phyloP scores from a whole-genome alignment of 1,140 invertebrate species.

The Sitodiplosis mosellana region DNA sequence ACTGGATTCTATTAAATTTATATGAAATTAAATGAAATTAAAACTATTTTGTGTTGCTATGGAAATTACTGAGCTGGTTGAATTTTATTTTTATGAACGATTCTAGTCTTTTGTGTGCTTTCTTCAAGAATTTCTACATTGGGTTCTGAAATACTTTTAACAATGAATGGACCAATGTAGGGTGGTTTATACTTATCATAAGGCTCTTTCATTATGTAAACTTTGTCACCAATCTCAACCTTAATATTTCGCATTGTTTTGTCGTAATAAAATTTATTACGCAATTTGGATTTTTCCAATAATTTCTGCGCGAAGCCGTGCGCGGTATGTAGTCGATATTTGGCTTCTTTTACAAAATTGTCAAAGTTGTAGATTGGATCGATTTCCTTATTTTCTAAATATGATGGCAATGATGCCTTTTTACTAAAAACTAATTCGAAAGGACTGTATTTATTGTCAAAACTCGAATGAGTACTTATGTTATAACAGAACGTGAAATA shows the following conservation, averaged over 20 bases:
- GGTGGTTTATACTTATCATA: background rate
- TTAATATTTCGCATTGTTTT: background rate
- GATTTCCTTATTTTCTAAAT: slow-evolving; percentile 2
- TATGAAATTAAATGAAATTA: too few relatives aligned
- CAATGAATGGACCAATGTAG: background rate
- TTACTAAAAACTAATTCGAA: slow-evolving; percentile 8
- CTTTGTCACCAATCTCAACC: background rate
- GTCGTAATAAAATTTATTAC: background rate
- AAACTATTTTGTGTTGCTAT: too few relatives aligned
- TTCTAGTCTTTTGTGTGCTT: background rate
- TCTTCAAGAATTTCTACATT: background rate
- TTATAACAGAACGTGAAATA: slow-evolving; percentile 5
- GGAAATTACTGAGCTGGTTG: too few relatives aligned
- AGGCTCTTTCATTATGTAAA: background rate
- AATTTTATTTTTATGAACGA: background rate
- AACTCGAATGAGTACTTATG: background rate
- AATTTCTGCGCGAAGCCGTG: background rate
- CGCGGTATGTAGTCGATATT: slow-evolving; percentile 5
- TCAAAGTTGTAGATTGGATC: slow-evolving; percentile 6
- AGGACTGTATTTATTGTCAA: slow-evolving; percentile 6
- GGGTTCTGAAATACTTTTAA: background rate
- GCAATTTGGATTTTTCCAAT: background rate
- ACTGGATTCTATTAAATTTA: too few relatives aligned
- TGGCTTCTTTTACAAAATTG: slow-evolving; percentile 5
- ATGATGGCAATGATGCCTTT: slow-evolving; percentile 2